Base-by-base conservation (phyloP, 2,888 invertebrate species). In the Phengaris arion region DNA sequence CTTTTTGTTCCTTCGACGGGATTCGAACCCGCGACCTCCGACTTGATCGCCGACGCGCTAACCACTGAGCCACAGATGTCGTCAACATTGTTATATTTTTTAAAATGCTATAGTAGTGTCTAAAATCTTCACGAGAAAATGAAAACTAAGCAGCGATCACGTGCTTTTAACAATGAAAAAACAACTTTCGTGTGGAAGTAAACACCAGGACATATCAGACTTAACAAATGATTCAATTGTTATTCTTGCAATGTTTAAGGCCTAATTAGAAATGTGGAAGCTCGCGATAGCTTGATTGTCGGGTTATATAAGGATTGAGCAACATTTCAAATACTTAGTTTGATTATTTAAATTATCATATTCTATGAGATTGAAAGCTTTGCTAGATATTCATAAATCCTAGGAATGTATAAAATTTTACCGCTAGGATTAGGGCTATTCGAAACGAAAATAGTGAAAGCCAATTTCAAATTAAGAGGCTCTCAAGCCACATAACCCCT, bases 251-350 rank as follows among this genome's bases (percentile, higher is more conserved):
- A 22, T 5, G 59, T 59, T 22, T 59, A 22, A 6, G 48, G 22
- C 59, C 22, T 59, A 59, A 59, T 59, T 59, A 22, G 22, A 59
- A 59, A 59, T 59, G 22, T 59, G 59, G 22, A 59, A 59, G 59
- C 59, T 22, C 59, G 59, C 59, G 22, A 59, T 22, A 10, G 59
- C 59, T 22, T 59, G 22, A 59, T 59, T 59, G 10, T 59, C 10
- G 59, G 59, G 59, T 59, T 59, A 59, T 59, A 22, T 22, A 1
- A 22, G 22, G 22, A 22, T 22, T 22, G 59, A 15, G 5, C 22
- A 15, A 22, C 22, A 59, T 59, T 59, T 59, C 5, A 59, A 59
- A 22, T 22, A 10, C 6, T 59, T 8, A 6, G 10, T 15, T 59
- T 59, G 5, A 22, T 59, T 59, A n/a, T 22, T 59, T 3, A 15